These are phyloP conservation scores for Eupelmus urozonus DNA, from an alignment of 2,888 invertebrate genomes.

Conservation along the genomic window DNA sequence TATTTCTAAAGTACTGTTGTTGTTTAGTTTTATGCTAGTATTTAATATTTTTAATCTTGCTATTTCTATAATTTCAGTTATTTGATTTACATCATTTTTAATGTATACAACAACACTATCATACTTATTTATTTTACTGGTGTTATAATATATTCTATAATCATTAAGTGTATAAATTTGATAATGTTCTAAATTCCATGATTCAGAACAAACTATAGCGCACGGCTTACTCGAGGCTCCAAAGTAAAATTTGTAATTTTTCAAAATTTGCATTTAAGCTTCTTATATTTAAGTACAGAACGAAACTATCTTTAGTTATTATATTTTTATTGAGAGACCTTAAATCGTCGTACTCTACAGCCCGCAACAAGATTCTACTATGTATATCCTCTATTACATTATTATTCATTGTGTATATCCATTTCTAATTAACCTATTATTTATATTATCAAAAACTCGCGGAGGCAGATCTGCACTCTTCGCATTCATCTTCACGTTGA, in stretches of 20 bases:
- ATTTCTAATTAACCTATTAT: no score
- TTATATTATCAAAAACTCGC: no score
- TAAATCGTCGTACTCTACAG: no score
- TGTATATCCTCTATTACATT: no score
- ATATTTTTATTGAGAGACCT: no score
- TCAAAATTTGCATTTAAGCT: conserved; percentile 5
- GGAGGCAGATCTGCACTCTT: no score
- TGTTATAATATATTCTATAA: neutral
- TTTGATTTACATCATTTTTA: neutral
- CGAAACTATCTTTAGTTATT: no score
- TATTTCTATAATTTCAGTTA: neutral
- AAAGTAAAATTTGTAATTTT: neutral
- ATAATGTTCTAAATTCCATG: neutral
- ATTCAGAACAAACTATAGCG: neutral
- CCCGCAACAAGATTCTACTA: no score
- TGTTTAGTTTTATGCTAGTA: neutral
- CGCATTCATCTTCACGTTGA: no score
- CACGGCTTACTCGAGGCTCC: neutral
- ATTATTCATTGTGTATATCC: no score
- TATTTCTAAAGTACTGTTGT: neutral
- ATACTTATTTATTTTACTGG: neutral
- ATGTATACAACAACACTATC: neutral
- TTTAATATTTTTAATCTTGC: neutral
- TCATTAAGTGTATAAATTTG: neutral
- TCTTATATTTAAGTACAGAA: neutral